Evolutionary conservation across 2,113 vertebrate species (phyloP).

Genomic region (Erinaceus europaeus): DNA sequence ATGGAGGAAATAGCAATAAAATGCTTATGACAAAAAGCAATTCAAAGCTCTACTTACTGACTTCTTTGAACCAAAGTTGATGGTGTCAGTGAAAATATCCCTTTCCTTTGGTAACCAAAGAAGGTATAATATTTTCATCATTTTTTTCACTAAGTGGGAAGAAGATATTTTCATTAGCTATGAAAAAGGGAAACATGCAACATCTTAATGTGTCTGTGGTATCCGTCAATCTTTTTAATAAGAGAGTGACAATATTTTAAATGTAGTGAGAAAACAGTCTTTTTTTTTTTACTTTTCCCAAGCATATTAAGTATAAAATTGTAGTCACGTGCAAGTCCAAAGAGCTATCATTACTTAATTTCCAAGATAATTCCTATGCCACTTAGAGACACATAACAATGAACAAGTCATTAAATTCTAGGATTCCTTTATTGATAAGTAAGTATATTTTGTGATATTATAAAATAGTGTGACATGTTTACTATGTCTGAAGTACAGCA

Average conservation of each 20-base stretch:
- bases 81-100: conserved; percentile 11
- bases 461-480: background rate
- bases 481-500: background rate
- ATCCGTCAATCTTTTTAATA: conserved; percentile 8
- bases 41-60: conserved; percentile 42
- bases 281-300: background rate
- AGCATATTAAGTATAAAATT: background rate
- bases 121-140: background rate
- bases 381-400: background rate
- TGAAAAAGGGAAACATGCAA: background rate
- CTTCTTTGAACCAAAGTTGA: conserved; percentile 38
- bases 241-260: background rate
- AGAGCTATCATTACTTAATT: background rate
- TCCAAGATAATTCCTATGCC: background rate
- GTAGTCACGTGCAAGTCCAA: background rate
- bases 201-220: background rate
- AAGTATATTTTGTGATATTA: background rate
- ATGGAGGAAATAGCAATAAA: conserved; percentile 55
- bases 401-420: background rate
- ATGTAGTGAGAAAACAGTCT: background rate
- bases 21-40: conserved; percentile 45
- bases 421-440: background rate
- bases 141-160: background rate
- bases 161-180: conserved; percentile 10
- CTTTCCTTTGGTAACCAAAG: conserved; percentile 1